Base-by-base conservation (phyloP, 1,140 invertebrate species). In the Hylyphantes graminicola region DNA sequence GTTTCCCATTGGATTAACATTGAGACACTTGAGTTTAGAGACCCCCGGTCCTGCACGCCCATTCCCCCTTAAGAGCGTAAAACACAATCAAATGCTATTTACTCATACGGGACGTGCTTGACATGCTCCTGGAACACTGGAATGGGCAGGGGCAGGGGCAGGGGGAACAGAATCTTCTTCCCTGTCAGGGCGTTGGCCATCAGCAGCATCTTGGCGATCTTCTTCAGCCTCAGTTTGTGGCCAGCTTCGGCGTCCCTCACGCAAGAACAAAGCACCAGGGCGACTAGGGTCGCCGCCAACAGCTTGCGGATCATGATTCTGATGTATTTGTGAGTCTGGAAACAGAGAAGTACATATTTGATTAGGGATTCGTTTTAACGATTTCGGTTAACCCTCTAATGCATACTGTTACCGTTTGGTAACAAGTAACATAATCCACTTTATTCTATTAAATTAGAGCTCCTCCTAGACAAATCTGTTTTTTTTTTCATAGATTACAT, bases 131-230 rank as follows among this genome's bases (percentile, higher is more conserved):
- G 70, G 21, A 79, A 80, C 6, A 85, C 15, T 11, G 76, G 76
- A 15, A 85, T 79, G 48, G 84, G 84, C 15, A 85, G 13, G 13
- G 84, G 84, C 0, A 85, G 19, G 13, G 84, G 84, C 6, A 85
- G 35, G 2, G 84, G 84, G n/a, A 85, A 70, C 19, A 80, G 59
- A 11, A 85, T 85, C 50, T 79, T 79, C 57, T 85, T 85, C 3
- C 70, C 70, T 5, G 67, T 85, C n/a, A 85, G 15, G 2, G 84
- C 84, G 19, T 79, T 78, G 15, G 84, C 84, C 10, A 83, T 3
- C 0, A 83, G 68, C 5, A 83, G 15, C 17, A 54, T 54, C 15
- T 83, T 83, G 50, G 53, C 80, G 50, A 83, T 64, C 61, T 75
- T 83, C 72, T 83, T 83, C 61, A 83, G 0, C 6, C 74, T 73